These are phyloP conservation scores for Ophthalmolycus amberensis DNA, from an alignment of 2,113 vertebrate species.

Conservation along the genomic window DNA sequence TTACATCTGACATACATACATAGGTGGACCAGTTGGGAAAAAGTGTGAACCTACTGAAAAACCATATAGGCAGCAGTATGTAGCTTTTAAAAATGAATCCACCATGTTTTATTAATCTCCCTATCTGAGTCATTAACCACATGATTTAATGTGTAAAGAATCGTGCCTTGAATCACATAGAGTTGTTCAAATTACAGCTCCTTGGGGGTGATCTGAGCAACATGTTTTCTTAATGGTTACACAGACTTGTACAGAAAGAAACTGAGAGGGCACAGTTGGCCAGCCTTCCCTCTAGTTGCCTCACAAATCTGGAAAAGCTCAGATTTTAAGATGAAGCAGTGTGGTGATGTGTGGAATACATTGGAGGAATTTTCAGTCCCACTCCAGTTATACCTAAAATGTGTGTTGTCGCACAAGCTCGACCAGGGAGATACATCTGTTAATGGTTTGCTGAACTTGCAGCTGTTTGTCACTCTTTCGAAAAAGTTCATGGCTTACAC, in stretches of 20 bases:
- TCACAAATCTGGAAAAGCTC: constrained; percentile 12
- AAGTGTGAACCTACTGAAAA: constrained; percentile 3
- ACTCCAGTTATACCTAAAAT: constrained; percentile 51
- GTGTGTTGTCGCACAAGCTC: constrained; percentile 34
- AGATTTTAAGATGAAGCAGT: constrained; percentile 25
- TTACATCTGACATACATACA: background rate
- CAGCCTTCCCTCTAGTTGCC: background rate
- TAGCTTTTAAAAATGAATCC: constrained; percentile 4
- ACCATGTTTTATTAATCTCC: constrained; percentile 35
- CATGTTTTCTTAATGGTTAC: constrained; percentile 16
- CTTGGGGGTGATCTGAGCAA: constrained; percentile 22
- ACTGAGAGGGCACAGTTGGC: background rate
- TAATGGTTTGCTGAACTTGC: constrained; percentile 49
- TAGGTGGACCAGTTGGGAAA: background rate
- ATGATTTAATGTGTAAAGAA: constrained; percentile 7
- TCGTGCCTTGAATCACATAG: background rate
- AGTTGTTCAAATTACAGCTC: background rate
- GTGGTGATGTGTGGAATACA: constrained; percentile 44
- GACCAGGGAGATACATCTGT: constrained; percentile 51
- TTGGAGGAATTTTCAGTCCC: constrained; percentile 57
- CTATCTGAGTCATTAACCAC: constrained; percentile 21
- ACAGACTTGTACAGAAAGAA: constrained; percentile 7
- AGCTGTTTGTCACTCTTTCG: constrained; percentile 40
- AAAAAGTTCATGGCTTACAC: constrained; percentile 25
- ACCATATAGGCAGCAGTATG: background rate